Evolutionary conservation across 2,797 vertebrate species (phyloP).

Genomic region (Sebastes itinus): DNA sequence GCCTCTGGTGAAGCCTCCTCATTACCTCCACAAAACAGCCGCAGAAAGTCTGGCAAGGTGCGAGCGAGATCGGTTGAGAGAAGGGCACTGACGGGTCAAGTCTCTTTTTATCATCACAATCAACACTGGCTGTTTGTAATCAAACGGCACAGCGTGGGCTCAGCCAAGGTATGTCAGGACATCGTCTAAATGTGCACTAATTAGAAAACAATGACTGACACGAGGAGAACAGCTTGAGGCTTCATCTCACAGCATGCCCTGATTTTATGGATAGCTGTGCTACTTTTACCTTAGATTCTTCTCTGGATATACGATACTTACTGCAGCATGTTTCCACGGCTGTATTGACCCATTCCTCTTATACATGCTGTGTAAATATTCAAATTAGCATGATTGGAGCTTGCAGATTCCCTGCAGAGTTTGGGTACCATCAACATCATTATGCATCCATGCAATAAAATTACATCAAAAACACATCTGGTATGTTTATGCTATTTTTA

Average conservation of each 20-base stretch:
- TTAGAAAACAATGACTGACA: slow-evolving; percentile 69
- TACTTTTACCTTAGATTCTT: slow-evolving; percentile 10
- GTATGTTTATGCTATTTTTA: neutral
- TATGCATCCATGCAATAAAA: neutral
- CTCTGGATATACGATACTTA: neutral
- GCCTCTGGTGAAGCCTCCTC: slow-evolving; percentile 52
- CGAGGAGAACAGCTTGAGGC: slow-evolving; percentile 51
- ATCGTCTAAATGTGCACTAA: slow-evolving; percentile 56
- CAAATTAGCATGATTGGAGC: slow-evolving; percentile 1
- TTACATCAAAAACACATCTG: neutral
- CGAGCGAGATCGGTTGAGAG: neutral
- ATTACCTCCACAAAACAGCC: slow-evolving; percentile 57
- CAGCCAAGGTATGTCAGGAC: slow-evolving; percentile 47
- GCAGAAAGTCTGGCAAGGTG: slow-evolving; percentile 27
- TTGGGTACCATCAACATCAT: neutral
- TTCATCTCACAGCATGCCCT: slow-evolving; percentile 37
- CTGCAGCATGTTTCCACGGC: neutral
- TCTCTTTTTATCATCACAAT: slow-evolving; percentile 58
- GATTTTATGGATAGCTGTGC: slow-evolving; percentile 18
- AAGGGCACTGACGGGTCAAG: slow-evolving; percentile 38
- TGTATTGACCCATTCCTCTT: neutral
- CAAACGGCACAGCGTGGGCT: slow-evolving; percentile 54
- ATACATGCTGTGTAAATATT: neutral
- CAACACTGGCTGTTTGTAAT: slow-evolving; percentile 55
- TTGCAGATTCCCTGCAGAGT: neutral